Percentiles rank a stretch among this genome's conserved stretches.
Conservation (phyloP, 2,888 invertebrate genomes). For the Tenthredo distinguenda region DNA sequence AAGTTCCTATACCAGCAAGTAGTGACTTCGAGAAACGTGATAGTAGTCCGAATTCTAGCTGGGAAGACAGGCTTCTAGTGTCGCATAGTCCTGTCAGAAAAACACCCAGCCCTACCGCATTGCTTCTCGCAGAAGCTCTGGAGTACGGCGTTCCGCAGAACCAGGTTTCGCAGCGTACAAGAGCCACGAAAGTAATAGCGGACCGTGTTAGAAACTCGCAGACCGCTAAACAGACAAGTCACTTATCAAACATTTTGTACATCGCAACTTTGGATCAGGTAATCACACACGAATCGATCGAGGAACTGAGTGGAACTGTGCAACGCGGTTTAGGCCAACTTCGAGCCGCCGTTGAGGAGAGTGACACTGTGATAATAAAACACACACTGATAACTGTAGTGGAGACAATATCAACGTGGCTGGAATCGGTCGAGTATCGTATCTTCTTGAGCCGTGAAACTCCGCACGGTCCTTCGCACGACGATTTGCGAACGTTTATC, state of each 20-base stretch:
- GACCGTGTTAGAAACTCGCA: slow-evolving; percentile 81
- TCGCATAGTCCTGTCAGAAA: slow-evolving; percentile 54
- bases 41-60: slow-evolving; percentile 54
- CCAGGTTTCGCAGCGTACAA: slow-evolving; percentile 79
- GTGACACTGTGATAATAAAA: slow-evolving; percentile 82
- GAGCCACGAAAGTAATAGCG: slow-evolving; percentile 79
- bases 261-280: slow-evolving; percentile 82
- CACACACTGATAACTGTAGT: slow-evolving; percentile 87
- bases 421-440: slow-evolving; percentile 91
- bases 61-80: slow-evolving; percentile 60
- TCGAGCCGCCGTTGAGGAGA: slow-evolving; percentile 81
- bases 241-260: slow-evolving; percentile 83
- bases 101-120: slow-evolving; percentile 55
- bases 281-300: slow-evolving; percentile 80
- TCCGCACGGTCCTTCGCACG: slow-evolving; percentile 65
- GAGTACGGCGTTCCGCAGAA: slow-evolving; percentile 66
- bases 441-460: slow-evolving; percentile 81
- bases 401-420: slow-evolving; percentile 90
- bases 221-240: slow-evolving; percentile 80
- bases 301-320: slow-evolving; percentile 81
- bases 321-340: slow-evolving; percentile 82
- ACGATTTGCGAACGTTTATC: slow-evolving; percentile 77
- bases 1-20: slow-evolving; percentile 39
- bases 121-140: slow-evolving; percentile 67
- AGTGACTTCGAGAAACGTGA: slow-evolving; percentile 30